Evolutionary conservation across 2,113 vertebrate genomes (phyloP), one percentile per base, ranked within the genome.

Genomic region (Siphamia tubifer): DNA sequence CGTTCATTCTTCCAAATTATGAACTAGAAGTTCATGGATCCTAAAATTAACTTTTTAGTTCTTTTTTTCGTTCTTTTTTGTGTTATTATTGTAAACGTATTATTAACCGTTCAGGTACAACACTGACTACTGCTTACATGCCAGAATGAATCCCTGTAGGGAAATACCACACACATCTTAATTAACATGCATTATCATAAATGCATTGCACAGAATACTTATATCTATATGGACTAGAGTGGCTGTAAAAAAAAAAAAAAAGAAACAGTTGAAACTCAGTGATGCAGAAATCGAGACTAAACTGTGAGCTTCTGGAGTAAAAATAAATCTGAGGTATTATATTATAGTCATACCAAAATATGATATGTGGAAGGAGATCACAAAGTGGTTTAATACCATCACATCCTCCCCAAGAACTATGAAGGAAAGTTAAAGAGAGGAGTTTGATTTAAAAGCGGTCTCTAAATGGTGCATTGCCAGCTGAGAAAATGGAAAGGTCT

Each of bases 161-260:
- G 58, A 28, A 45, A 57, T 60, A 27, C 30, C 48, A 32, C 52
- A 30, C 42, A 57, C 42, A 43, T 25, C 72, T 62, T 44, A 63
- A 77, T 79, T 72, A 71, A 48, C 68, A 79, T 62, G 28, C 64
- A 74, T 79, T 71, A 68, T 31, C 74, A 81, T 81, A 73, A 79
- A 66, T 42, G 10, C 43, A 61, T 47, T 49, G 35, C 44, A 38
- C 31, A 38, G 49, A 72, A 77, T 12, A 51, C 9, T 52, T 32
- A 35, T 19, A 69, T 58, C n/a, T 21, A 51, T 63, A 67, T 64
- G 11, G 24, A 81, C 51, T 28, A 61, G 30, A 68, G 21, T 58
- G 54, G 21, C 2, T 12, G 8, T n/a, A 27, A 28, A 58, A 51
- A 47, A 44, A 39, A 27, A 28, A 58, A 51, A 47, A 44, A 39